These are phyloP conservation scores for Notarius quadriscutis DNA, from an alignment of 2,113 vertebrate genomes.

Conservation along the genomic window DNA sequence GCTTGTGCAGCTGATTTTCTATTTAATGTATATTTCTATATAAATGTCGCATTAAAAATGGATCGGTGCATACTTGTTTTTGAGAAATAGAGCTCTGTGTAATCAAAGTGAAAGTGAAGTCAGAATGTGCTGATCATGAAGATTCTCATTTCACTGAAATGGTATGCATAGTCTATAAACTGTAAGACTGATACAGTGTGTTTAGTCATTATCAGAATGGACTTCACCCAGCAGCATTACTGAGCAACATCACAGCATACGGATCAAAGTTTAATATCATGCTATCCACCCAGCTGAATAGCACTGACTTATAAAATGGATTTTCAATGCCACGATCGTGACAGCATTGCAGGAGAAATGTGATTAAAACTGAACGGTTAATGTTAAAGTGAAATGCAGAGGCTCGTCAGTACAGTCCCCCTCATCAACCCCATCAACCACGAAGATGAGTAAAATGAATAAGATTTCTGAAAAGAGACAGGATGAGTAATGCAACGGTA, in stretches of 20 bases:
- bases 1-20: background rate
- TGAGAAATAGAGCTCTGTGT: background rate
- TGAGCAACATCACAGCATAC: background rate
- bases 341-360: slow-evolving; percentile 1
- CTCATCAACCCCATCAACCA: slow-evolving; percentile 1
- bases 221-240: background rate
- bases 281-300: background rate
- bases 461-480: slow-evolving; percentile 12
- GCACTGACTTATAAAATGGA: background rate
- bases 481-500: slow-evolving; percentile 18
- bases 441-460: slow-evolving; percentile 23
- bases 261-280: background rate
- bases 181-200: slow-evolving; percentile 28
- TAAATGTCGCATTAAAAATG: background rate
- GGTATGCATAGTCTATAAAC: background rate
- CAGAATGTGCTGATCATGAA: background rate
- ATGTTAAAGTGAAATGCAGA: background rate
- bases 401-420: slow-evolving; percentile 3
- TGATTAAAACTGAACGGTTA: background rate
- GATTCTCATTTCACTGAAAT: background rate
- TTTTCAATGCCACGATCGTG: background rate
- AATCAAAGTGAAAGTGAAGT: background rate
- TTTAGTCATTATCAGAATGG: slow-evolving; percentile 10
- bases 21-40: background rate
- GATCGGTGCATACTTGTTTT: background rate